Conservation (phyloP, 2,797 vertebrate species). For the Hylomyscus alleni region DNA sequence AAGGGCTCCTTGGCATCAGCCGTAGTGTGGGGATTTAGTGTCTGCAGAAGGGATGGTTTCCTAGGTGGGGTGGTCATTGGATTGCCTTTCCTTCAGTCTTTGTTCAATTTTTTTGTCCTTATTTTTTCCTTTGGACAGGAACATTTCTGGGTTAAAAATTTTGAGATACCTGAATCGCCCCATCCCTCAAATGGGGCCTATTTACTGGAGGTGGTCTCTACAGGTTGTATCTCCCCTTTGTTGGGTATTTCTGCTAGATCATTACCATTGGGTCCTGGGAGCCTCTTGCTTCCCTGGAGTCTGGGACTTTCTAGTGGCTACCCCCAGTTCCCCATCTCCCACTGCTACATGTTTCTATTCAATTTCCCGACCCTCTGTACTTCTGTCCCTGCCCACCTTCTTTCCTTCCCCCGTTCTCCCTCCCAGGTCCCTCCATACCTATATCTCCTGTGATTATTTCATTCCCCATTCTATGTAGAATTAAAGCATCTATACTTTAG, state of each 20-base stretch:
- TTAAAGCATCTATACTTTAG: not conserved
- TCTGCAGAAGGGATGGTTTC: not conserved
- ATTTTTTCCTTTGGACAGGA: not conserved
- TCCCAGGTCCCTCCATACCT: not conserved
- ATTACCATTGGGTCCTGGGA: not conserved
- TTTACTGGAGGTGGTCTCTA: not conserved
- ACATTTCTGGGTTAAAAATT: not conserved
- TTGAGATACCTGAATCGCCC: not conserved
- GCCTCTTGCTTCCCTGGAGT: not conserved
- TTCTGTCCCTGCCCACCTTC: not conserved
- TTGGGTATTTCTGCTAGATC: not conserved
- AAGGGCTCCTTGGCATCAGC: not conserved
- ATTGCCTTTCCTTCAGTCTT: not conserved
- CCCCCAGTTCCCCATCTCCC: not conserved
- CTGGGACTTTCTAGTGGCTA: not conserved
- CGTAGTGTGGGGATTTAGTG: not conserved
- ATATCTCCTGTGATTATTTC: not conserved
- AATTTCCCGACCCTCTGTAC: not conserved
- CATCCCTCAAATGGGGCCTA: not conserved
- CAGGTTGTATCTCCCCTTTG: not conserved
- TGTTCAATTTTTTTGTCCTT: not conserved
- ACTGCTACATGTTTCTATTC: not conserved
- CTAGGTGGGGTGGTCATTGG: not conserved
- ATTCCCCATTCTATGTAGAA: not conserved
- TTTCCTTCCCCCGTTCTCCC: not conserved